Evolutionary conservation across 2,797 vertebrate species (phyloP).

Genomic region (Hemitrygon akajei): DNA sequence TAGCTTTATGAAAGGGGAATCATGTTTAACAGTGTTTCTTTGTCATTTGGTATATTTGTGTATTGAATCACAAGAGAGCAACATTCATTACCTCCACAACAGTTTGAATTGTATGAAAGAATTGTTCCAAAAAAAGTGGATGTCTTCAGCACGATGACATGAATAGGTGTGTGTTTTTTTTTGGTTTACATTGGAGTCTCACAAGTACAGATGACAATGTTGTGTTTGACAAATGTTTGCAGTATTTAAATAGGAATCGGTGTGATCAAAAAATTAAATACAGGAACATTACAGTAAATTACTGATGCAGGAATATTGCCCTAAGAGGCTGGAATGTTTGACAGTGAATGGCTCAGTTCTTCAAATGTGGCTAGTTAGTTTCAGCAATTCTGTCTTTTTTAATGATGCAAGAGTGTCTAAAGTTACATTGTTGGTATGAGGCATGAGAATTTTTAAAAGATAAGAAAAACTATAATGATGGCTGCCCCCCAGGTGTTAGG

Average conservation of each 20-base stretch:
- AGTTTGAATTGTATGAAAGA: too few species aligned
- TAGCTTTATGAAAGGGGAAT: too few species aligned
- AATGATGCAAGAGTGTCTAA: neutral
- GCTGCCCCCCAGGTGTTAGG: too few species aligned
- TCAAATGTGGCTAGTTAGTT: neutral
- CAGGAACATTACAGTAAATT: neutral
- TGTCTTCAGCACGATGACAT: neutral
- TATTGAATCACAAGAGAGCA: neutral
- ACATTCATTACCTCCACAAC: neutral
- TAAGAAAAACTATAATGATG: too few species aligned
- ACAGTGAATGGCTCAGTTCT: neutral
- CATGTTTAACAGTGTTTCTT: neutral
- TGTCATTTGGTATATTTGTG: neutral
- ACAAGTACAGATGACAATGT: neutral
- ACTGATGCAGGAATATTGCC: too few species aligned
- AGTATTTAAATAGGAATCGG: neutral
- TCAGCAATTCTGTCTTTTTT: neutral
- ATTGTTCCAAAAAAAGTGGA: neutral
- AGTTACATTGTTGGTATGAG: too few species aligned
- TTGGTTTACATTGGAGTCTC: neutral
- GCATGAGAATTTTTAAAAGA: too few species aligned
- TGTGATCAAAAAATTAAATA: neutral
- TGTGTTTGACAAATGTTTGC: neutral
- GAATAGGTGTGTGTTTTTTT: too few species aligned
- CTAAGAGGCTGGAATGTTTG: neutral